A percentile compares a stretch with the other conserved stretches of the same genome.
Conservation (phyloP, 2,888 invertebrate species). For the Augochlorella aurata region DNA sequence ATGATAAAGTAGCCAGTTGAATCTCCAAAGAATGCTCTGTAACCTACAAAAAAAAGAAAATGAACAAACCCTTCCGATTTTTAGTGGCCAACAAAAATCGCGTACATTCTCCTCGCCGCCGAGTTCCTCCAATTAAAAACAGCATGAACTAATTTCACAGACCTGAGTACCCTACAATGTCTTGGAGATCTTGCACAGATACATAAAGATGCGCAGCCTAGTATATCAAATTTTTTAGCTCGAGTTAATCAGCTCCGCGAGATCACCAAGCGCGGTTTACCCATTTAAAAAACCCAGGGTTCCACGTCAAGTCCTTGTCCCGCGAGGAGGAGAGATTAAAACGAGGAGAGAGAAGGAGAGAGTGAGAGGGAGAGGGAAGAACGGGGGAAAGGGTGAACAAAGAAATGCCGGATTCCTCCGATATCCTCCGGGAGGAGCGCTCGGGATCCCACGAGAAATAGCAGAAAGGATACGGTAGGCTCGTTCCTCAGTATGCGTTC, state of each 20-base stretch:
- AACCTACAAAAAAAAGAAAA: neutral
- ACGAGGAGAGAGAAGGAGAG: neutral
- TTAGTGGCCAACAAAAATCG: neutral
- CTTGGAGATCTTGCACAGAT: neutral
- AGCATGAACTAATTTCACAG: neutral
- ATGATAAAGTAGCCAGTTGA: neutral
- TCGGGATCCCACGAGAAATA: slow-evolving; percentile 33
- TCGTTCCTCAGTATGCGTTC: slow-evolving; percentile 70
- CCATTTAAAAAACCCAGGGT: slow-evolving; percentile 2
- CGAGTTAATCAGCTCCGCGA: neutral
- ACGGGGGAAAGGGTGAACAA: neutral
- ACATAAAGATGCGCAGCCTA: neutral
- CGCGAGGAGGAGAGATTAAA: slow-evolving; percentile 1
- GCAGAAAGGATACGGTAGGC: slow-evolving; percentile 70
- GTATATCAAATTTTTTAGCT: neutral
- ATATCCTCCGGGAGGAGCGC: slow-evolving; percentile 1
- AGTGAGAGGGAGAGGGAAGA: neutral
- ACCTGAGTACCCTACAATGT: neutral
- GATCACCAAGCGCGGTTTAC: neutral
- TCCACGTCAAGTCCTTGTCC: neutral
- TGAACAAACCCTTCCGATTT: neutral
- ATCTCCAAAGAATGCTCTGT: neutral
- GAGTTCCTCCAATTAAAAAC: neutral
- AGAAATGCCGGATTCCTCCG: slow-evolving; percentile 5
- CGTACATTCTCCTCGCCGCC: too few species aligned